Conservation (phyloP, 2,888 invertebrate genomes). For the Macrosiphum euphorbiae region DNA sequence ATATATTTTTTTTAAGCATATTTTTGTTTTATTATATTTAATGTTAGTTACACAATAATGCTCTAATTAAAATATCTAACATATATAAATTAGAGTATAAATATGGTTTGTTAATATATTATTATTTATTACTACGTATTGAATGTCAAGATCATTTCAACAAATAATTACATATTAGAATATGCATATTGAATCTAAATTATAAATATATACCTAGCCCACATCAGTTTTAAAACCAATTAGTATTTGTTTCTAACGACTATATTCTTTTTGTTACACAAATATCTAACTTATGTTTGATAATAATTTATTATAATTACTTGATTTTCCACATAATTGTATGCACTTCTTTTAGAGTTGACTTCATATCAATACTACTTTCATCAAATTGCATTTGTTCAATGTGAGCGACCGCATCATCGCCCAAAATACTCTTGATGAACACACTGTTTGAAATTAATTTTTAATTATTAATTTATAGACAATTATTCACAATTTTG, state of each 20-base stretch:
- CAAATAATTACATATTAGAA: not conserved
- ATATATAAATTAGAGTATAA: too few relatives aligned
- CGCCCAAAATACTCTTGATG: not conserved
- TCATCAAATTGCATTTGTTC: too few relatives aligned
- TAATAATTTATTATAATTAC: constrained; percentile 15
- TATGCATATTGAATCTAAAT: not conserved
- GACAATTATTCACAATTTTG: too few relatives aligned
- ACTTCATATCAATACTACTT: not conserved
- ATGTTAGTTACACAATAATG: too few relatives aligned
- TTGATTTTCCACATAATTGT: constrained; percentile 49
- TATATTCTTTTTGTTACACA: not conserved
- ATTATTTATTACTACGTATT: not conserved
- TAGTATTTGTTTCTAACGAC: not conserved
- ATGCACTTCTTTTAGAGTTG: not conserved
- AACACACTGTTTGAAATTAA: constrained; percentile 24
- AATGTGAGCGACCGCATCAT: not conserved
- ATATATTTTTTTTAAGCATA: too few relatives aligned
- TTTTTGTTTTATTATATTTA: too few relatives aligned
- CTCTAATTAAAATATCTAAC: too few relatives aligned
- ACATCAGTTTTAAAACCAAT: not conserved
- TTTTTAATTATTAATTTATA: constrained; percentile 17
- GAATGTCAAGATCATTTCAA: not conserved
- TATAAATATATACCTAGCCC: too few relatives aligned
- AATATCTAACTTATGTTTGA: not conserved
- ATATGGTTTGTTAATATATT: not conserved